Evolutionary conservation across 2,797 vertebrate species (phyloP), one percentile per base, ranked within the genome.

Genomic region (Alexandromys oeconomus): DNA sequence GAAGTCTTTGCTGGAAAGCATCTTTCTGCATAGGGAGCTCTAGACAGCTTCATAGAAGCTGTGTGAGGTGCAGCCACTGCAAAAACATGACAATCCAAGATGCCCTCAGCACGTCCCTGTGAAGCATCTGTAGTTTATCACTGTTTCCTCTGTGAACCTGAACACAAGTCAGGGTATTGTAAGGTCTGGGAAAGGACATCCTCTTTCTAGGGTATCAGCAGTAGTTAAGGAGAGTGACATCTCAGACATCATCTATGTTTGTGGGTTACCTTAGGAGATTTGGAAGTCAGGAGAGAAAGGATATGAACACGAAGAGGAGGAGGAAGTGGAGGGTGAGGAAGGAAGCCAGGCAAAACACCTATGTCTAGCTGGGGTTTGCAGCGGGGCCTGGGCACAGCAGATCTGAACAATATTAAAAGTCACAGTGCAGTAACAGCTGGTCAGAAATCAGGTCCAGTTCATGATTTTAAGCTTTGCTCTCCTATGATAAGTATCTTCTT

Each of bases 391-490:
- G 7, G 17, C 59, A 78, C 46, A 74, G 46, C 6, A 67, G 48
- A 67, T 51, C 37, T 92, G 23, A 46, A 4, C 57, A 15, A 40
- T 51, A 46, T 65, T 91, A 71, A 82, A 90, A 80, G 65, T 80
- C 40, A 59, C 48, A 89, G 1, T 89, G 17, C 29, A 51, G 17
- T 76, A 51, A 48, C 76, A 48, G 71, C 31, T 94, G n/a, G 69
- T 91, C 9, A 87, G n/a, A n/a, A 85, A 67, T 48, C 59, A 48
- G 5, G 29, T 93, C n/a, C 31, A 76, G 46, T 81, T 96, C 82
- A 59, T 94, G 77, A 31, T 94, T 88, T 92, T 54, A 92, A 89
- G 71, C 46, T 57, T 87, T 48, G 27, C 29, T 63, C 40, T 93
- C 48, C 31, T 54, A 84, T 29, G 19, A 15, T 92, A 73, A 92